Evolutionary conservation across 2,888 invertebrate species (phyloP).

Genomic region (Tubiluchus corallicola): DNA sequence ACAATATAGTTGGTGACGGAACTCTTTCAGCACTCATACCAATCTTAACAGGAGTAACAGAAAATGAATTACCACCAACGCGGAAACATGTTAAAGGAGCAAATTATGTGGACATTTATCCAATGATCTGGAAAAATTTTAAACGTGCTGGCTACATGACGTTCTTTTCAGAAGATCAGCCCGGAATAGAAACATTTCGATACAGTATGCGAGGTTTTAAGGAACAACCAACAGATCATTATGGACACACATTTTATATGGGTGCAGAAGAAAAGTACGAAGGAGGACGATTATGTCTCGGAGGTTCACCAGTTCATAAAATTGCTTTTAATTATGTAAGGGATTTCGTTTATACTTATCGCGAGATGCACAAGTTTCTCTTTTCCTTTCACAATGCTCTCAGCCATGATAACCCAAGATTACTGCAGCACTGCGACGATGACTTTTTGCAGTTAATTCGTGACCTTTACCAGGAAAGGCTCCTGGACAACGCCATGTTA

Average conservation of each 20-base stretch:
- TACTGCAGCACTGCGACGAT: constrained; percentile 37
- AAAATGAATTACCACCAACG: constrained; percentile 69
- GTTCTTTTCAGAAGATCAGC: constrained; percentile 50
- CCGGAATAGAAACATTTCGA: constrained; percentile 65
- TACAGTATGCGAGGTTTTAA: constrained; percentile 72
- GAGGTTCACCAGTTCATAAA: constrained; percentile 47
- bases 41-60: constrained; percentile 54
- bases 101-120: constrained; percentile 50
- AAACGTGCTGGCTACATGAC: constrained; percentile 29
- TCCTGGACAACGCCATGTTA: constrained; percentile 57
- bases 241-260: constrained; percentile 58
- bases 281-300: constrained; percentile 44
- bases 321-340: constrained; percentile 28
- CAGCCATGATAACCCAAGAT: constrained; percentile 66
- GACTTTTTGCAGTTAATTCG: neutral
- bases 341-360: constrained; percentile 41
- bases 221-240: constrained; percentile 68
- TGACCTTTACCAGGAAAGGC: constrained; percentile 29
- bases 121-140: constrained; percentile 67
- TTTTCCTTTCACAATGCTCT: constrained; percentile 76
- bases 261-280: constrained; percentile 40
- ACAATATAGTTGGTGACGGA: constrained; percentile 32
- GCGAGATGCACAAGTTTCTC: constrained; percentile 50
- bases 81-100: constrained; percentile 45
- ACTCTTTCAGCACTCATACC: constrained; percentile 52